phyloP scores from a whole-genome alignment of 2,797 vertebrate species.

The Dendrocincla fuliginosa region DNA sequence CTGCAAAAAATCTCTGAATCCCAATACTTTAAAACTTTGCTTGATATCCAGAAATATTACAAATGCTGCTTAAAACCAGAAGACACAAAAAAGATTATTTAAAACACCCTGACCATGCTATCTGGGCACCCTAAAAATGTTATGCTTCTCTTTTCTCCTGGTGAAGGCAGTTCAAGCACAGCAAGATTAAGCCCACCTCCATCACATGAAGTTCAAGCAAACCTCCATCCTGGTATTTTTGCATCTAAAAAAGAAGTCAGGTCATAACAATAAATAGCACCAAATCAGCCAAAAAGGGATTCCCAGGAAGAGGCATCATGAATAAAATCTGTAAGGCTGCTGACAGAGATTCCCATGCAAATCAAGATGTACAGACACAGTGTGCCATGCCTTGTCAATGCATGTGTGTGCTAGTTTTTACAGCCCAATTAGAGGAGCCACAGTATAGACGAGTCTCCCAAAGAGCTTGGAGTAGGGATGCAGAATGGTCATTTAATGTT shows the following conservation, averaged over 20 bases:
- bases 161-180: background rate
- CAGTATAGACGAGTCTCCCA: background rate
- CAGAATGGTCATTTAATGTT: background rate
- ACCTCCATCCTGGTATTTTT: background rate
- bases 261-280: background rate
- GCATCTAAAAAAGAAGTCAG: background rate
- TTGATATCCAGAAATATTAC: background rate
- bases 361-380: background rate
- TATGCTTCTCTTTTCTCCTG: background rate
- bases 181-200: background rate
- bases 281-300: background rate
- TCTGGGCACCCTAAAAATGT: background rate
- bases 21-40: background rate
- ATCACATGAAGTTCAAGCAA: background rate
- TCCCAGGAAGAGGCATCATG: background rate
- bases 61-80: background rate
- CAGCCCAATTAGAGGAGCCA: background rate
- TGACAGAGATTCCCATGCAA: background rate
- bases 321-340: background rate
- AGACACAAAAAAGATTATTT: background rate
- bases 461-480: background rate
- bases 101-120: background rate
- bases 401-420: background rate
- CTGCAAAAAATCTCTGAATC: background rate
- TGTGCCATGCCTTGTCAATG: background rate